Evolutionary conservation across 2,113 vertebrate genomes (phyloP).

Genomic region (Ageneiosus marmoratus): DNA sequence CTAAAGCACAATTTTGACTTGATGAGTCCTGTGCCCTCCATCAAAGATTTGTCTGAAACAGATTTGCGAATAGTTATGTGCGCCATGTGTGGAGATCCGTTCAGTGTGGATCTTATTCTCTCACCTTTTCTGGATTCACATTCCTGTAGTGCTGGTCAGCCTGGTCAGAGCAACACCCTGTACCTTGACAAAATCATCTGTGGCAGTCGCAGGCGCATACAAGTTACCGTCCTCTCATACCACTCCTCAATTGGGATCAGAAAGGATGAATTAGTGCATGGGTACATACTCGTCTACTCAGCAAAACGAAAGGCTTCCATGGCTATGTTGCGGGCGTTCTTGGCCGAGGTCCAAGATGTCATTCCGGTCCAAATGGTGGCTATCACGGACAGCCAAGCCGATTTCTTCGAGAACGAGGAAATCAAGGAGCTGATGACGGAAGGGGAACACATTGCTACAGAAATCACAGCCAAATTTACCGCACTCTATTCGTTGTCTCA

Average conservation of each 20-base stretch:
- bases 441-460: conserved; percentile 97
- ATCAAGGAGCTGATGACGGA: conserved; percentile 99
- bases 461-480: conserved; percentile 96
- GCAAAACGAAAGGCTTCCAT: conserved; percentile 96
- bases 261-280: conserved; percentile 97
- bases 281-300: conserved; percentile 96
- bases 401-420: conserved; percentile 96
- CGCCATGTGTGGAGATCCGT: conserved; percentile 98
- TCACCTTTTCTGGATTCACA: conserved; percentile 97
- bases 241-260: conserved; percentile 95
- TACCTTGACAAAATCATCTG: conserved; percentile 98
- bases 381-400: conserved; percentile 96
- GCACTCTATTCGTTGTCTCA: conserved; percentile 96
- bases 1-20: conserved; percentile 93
- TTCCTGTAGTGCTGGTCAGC: conserved; percentile 92
- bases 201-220: conserved; percentile 89
- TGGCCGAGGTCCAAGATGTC: conserved; percentile 95
- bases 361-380: conserved; percentile 98
- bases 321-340: conserved; percentile 95
- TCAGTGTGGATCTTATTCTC: conserved; percentile 97
- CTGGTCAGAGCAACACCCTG: conserved; percentile 92
- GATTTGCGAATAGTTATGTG: conserved; percentile 98
- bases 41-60: conserved; percentile 94
- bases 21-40: conserved; percentile 86
- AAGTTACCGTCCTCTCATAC: conserved; percentile 94